Base-by-base conservation (phyloP, 2,113 vertebrate species). In the Xyrauchen texanus region DNA sequence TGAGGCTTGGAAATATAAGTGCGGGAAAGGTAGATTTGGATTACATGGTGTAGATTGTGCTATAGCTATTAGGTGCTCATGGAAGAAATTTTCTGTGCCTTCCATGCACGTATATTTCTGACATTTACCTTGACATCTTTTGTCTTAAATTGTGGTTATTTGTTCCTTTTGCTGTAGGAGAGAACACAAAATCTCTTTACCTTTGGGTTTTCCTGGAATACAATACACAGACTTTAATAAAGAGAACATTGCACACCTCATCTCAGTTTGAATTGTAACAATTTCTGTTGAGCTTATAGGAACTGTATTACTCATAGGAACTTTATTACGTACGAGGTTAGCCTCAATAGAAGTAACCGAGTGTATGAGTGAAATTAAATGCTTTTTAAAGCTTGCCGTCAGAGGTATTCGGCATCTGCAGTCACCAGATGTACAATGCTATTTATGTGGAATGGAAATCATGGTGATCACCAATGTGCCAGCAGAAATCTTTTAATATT, bases 81-180 rank as follows among this genome's bases (percentile, higher is more conserved):
- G 15, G 76, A 80, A 70, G 76, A 82, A 80, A 79, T 64, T 65
- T 68, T 62, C 21, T 11, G 91, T 90, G 87, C 88, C 89, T 34
- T 84, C 51, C 73, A 80, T 80, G 81, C 82, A 82, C 76, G 51
- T 67, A 71, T 82, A 71, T 72, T 4, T 77, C 74, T 82, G 69
- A 79, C 84, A 68, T 76, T 85, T 80, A 85, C 73, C 68, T 62
- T 82, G 72, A 84, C 87, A 85, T 79, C 63, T 45, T 68, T 58
- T 60, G 52, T 42, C 2, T 66, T 77, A 5, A 73, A 42, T n/a
- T 67, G 34, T 62, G 47, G 77, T 78, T 69, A 72, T 42, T 45
- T 15, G 44, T 21, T 47, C 44, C 2, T 71, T 87, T 77, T 68
- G 62, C 65, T 77, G 68, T 77, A 9, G 7, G 8, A 13, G 51